Conservation (phyloP, 2,797 vertebrate species). For the Cyprinodon diabolis region DNA sequence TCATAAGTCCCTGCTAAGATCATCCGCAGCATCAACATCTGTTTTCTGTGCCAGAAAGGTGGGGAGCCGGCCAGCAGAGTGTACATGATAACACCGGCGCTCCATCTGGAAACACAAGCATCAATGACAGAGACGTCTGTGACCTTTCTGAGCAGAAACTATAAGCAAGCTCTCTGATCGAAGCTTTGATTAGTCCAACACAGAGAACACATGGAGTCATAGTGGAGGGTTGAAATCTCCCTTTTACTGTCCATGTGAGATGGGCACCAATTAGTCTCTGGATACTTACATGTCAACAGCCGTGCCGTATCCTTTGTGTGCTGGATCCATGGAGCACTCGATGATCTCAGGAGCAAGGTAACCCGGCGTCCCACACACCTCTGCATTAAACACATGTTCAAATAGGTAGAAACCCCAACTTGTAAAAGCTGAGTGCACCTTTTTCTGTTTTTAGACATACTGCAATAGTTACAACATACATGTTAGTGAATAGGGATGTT, state of each 20-base stretch:
- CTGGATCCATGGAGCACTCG: constrained; percentile 93
- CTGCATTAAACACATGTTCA: constrained; percentile 66
- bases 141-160: background rate
- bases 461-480: background rate
- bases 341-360: constrained; percentile 98
- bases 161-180: background rate
- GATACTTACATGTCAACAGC: constrained; percentile 93
- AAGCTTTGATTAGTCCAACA: background rate
- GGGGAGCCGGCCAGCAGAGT: constrained; percentile 95
- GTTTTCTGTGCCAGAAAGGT: constrained; percentile 98
- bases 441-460: background rate
- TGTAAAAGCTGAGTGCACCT: background rate
- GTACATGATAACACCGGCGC: constrained; percentile 97
- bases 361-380: constrained; percentile 95
- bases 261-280: background rate
- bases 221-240: background rate
- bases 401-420: background rate
- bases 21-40: constrained; percentile 98
- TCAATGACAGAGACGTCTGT: background rate
- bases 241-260: background rate
- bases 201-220: background rate
- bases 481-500: background rate
- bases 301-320: constrained; percentile 87
- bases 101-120: constrained; percentile 85
- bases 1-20: constrained; percentile 91